Base-by-base conservation (phyloP, 1,140 invertebrate genomes). In the Drosophila pandora region DNA sequence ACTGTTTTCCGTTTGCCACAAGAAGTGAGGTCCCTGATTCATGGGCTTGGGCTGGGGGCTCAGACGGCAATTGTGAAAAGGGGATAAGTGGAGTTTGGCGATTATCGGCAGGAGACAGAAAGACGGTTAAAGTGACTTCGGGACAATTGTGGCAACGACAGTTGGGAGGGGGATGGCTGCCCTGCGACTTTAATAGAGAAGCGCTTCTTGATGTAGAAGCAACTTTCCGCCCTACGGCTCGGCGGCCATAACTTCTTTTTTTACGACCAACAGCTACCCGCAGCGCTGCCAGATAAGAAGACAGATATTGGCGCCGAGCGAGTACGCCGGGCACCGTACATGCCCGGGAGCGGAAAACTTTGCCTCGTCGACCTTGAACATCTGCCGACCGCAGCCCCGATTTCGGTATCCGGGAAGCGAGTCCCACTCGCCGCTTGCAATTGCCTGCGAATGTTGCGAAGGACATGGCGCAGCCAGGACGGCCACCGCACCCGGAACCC, bases 311-410 rank as follows among this genome's bases (percentile, higher is more conserved):
- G 7, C 34, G 57, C 41, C 3, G 17, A 43, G 41, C 34, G 34
- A 32, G 30, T 9, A 8, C 10, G 34, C n/a, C n/a, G n/a, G n/a
- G n/a, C 10, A 3, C 10, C 12, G 34, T 37, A 37, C 2, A 43
- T 21, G n/a, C 41, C 41, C 13, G 25, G 3, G 28, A 30, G 25
- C 34, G 23, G 52, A 57, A 52, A 79, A 79, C 69, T 78, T 80
- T 77, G 79, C 49, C 45, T 72, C 77, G 76, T 76, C 79, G 78
- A 80, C 78, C 76, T 80, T 80, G 71, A 56, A 30, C 61, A 41
- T 74, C 39, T 56, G 54, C 63, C 23, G 59, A 48, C 43, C 39
- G 17, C 25, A 50, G 8, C 55, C 23, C 68, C 22, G 32, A 50
- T 49, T 49, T 49, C 25, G 34, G 34, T 43, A 59, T 59, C 32